Conservation (phyloP, 1,140 invertebrate genomes). For the Bombus vancouverensis region DNA sequence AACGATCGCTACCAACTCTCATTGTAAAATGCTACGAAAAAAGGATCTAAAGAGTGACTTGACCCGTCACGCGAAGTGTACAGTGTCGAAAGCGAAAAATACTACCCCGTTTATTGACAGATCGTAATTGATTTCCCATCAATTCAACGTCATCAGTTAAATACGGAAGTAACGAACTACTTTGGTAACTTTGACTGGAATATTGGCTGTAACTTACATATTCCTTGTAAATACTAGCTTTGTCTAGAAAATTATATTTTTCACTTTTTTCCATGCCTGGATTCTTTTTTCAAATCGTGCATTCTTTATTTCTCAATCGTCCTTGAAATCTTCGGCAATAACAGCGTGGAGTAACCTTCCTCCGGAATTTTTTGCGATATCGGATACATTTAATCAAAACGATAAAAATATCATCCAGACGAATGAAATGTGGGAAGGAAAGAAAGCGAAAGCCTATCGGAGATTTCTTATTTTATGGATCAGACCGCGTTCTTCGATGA, state of each 20-base stretch:
- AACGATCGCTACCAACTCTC: neutral
- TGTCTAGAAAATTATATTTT: neutral
- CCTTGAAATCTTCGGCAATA: neutral
- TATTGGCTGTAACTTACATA: neutral
- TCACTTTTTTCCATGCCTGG: no score
- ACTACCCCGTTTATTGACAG: constrained; percentile 55
- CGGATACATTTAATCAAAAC: constrained; percentile 29
- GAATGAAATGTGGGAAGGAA: constrained; percentile 27
- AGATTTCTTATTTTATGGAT: constrained; percentile 67
- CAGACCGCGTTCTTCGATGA: constrained; percentile 47
- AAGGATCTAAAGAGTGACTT: neutral
- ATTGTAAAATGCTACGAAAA: neutral
- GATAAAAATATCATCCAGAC: constrained; percentile 52
- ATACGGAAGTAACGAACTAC: constrained; percentile 38
- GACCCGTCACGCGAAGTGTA: constrained; percentile 44
- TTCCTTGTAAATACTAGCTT: neutral
- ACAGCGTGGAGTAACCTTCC: neutral
- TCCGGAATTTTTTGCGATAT: neutral
- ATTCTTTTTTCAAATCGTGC: neutral
- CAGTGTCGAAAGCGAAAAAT: constrained; percentile 43
- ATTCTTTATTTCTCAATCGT: no score
- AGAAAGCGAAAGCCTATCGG: constrained; percentile 64
- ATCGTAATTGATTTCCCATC: constrained; percentile 63
- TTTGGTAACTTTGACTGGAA: constrained; percentile 38
- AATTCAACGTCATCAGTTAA: constrained; percentile 38